Base-by-base conservation (phyloP, 2,797 vertebrate genomes). In the Linurgus olivaceus region DNA sequence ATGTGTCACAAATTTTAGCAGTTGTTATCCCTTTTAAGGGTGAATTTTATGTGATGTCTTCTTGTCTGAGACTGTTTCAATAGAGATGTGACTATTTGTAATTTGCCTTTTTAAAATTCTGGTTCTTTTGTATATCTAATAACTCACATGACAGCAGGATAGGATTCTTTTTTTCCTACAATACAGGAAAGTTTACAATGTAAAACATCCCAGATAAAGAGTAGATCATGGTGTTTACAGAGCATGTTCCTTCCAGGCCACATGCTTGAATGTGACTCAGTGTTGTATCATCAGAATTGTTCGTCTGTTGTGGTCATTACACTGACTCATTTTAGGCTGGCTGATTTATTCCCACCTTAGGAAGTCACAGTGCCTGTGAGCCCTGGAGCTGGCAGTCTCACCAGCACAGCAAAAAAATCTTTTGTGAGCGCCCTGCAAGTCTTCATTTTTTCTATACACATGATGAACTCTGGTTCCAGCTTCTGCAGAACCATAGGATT, bases 221-320 rank as follows among this genome's bases (percentile, higher is more conserved):
- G 19, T 5, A 84, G 44, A 25, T 75, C 0, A 0, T 13, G 33
- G 54, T 58, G 21, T 85, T 85, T 59, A 79, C 11, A 63, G 65
- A 82, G 35, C 29, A 11, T 62, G 63, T 85, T 95, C 55, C 70
- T 73, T 90, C 86, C 54, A 74, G 65, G 87, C 94, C 91, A 92
- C 61, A 24, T 77, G 88, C 59, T 12, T 58, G 45, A 94, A 33
- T 54, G n/a, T 95, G 94, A 96, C 78, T 95, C 87, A 94, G 71
- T 57, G 66, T 63, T 82, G 37, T 71, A 59, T 95, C 93, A 96
- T 71, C 81, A 90, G 78, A 70, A 89, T 82, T 5, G 6, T 82
- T 87, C n/a, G 33, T 67, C 80, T 79, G 51, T 26, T 86, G 71
- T 62, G 57, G 84, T 83, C 29, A 12, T 66, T 94, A 38, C 57